phyloP scores from a whole-genome alignment of 2,797 vertebrate species.

The Rhabdophis nuchalis region DNA sequence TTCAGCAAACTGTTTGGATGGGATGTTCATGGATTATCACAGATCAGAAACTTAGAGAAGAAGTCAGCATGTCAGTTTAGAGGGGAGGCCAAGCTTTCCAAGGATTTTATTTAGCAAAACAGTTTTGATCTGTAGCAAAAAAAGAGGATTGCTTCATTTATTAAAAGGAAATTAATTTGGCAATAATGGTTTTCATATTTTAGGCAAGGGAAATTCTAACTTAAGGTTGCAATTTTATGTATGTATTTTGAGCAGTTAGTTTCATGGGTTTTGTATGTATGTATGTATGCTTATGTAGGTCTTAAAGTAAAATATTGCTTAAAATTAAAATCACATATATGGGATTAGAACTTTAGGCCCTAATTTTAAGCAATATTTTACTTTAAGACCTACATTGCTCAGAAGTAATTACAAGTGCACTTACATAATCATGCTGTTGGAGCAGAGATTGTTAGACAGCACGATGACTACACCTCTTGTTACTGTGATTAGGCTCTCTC shows the following conservation, averaged over 20 bases:
- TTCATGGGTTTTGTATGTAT: not conserved
- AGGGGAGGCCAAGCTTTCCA: conserved; percentile 57
- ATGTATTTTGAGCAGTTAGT: not conserved
- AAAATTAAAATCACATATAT: not conserved
- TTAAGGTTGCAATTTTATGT: conserved; percentile 19
- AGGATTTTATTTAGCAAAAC: conserved; percentile 64
- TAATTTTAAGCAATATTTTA: not conserved
- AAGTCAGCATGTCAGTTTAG: conserved; percentile 64
- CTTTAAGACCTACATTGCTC: not conserved
- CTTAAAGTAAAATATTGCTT: no score
- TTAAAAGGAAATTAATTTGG: conserved; percentile 54
- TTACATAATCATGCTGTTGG: conserved; percentile 39
- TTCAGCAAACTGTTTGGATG: conserved; percentile 57
- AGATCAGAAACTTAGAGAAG: conserved; percentile 62
- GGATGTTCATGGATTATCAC: conserved; percentile 64
- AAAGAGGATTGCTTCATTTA: conserved; percentile 50
- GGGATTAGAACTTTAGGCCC: not conserved
- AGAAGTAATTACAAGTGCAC: not conserved
- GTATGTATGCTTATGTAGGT: no score
- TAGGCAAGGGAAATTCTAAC: conserved; percentile 31
- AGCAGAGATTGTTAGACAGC: not conserved
- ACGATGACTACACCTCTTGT: not conserved
- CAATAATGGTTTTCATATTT: conserved; percentile 38
- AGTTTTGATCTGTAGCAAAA: conserved; percentile 53
- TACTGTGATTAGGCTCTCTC: not conserved